Evolutionary conservation across 2,797 vertebrate genomes (phyloP), one percentile per base, ranked within the genome.

Genomic region (Poeciliopsis gracilis): DNA sequence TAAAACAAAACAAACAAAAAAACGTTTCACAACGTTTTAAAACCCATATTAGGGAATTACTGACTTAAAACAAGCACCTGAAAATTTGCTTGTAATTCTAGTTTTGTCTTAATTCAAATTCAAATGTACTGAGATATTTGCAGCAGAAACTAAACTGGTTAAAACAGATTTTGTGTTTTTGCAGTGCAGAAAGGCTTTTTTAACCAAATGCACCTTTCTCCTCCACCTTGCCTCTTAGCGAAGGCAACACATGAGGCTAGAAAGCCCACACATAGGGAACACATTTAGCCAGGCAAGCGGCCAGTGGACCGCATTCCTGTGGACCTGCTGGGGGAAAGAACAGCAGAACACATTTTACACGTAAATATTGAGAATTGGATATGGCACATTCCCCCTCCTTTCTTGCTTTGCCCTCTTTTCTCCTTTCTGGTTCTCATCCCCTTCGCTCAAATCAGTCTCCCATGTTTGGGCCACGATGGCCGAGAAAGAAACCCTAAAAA

Each of bases 321-420:
- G 92, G 91, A 90, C 86, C 88, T 93, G 88, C 87, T 83, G 41
- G 78, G 82, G 90, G 83, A 90, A 85, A 93, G 82, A 91, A 85
- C 87, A 90, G 90, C 87, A 89, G 83, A 90, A 82, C 89, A 91
- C 88, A 93, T 93, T 92, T 90, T 90, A 89, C 88, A 89, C 80
- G 77, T 93, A 95, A 94, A 94, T 93, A 94, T 88, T 82, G 85
- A 72, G 79, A 92, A 94, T 94, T 94, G 90, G 89, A 93, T 92
- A 87, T 94, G 93, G 93, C 93, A 94, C 89, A 80, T 91, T 77
- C 87, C 88, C 88, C 83, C 80, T 77, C 78, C 73, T 87, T 61
- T 84, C 83, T 83, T 77, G 73, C 82, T 87, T 80, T 86, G 78
- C 84, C 79, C 49, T 88, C 76, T 81, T 77, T 69, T 72, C 71